These are phyloP conservation scores for Andrena camellia DNA, from an alignment of 2,888 invertebrate species.

Conservation along the genomic window DNA sequence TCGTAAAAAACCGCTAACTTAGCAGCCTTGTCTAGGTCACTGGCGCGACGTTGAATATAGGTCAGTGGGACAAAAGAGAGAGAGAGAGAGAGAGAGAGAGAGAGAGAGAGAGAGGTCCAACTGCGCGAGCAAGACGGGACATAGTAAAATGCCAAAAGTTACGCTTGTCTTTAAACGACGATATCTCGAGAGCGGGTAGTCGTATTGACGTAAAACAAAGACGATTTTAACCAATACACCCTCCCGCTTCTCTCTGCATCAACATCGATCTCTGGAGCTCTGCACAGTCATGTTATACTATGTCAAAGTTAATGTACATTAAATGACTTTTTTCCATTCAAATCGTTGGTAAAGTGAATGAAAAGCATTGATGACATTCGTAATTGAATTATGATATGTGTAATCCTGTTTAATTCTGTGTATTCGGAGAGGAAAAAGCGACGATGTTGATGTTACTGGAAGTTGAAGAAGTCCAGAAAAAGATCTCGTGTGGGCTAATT, in stretches of 20 bases:
- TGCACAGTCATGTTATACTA: too few relatives aligned
- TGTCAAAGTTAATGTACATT: too few relatives aligned
- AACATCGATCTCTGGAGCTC: not conserved
- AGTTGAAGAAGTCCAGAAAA: not conserved
- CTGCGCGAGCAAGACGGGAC: not conserved
- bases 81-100: not conserved
- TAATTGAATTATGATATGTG: too few relatives aligned
- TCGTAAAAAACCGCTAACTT: not conserved
- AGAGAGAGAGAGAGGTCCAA: not conserved
- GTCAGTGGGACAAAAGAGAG: not conserved
- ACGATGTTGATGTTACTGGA: too few relatives aligned
- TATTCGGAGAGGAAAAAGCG: too few relatives aligned
- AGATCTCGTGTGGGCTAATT: not conserved
- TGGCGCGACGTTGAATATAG: not conserved
- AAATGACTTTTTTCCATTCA: too few relatives aligned
- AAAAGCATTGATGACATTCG: too few relatives aligned
- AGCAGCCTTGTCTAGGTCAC: not conserved
- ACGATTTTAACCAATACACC: not conserved
- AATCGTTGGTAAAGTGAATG: too few relatives aligned
- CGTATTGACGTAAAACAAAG: not conserved
- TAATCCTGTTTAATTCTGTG: too few relatives aligned
- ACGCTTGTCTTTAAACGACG: not conserved
- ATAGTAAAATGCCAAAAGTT: not conserved
- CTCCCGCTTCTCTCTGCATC: too few relatives aligned
- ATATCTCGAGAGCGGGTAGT: conserved; percentile 4